phyloP scores from a whole-genome alignment of 2,113 vertebrate species.

The Scatophagus argus region DNA sequence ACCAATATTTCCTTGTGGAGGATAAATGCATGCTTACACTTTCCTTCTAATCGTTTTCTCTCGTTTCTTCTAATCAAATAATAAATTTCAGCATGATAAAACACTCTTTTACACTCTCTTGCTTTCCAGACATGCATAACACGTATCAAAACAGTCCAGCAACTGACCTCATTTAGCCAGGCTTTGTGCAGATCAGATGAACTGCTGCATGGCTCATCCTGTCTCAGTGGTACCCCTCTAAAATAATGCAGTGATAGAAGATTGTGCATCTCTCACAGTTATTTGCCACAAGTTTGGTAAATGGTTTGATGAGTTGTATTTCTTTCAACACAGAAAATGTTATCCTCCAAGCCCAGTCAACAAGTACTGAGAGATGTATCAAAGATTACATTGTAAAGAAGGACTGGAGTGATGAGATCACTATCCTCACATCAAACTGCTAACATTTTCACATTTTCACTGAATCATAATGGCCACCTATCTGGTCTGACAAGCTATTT shows the following conservation, averaged over 20 bases:
- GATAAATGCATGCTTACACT: too few species aligned
- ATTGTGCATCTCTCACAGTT: neutral
- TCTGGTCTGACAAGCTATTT: constrained; percentile 6
- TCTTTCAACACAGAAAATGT: neutral
- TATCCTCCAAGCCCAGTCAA: neutral
- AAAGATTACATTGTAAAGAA: neutral
- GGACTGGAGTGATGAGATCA: neutral
- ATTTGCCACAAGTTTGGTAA: neutral
- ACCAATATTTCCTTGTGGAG: too few species aligned
- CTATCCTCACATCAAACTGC: neutral
- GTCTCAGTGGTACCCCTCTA: too few species aligned
- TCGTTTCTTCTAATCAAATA: too few species aligned
- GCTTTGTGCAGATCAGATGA: too few species aligned
- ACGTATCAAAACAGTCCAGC: too few species aligned
- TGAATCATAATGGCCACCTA: constrained; percentile 16
- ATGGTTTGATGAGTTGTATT: neutral
- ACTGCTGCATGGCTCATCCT: too few species aligned
- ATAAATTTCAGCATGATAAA: neutral
- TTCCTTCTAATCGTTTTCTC: too few species aligned
- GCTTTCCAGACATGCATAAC: too few species aligned
- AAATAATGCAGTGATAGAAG: neutral
- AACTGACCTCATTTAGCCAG: too few species aligned
- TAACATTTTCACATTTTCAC: neutral
- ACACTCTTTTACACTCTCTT: neutral
- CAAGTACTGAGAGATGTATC: neutral